Evolutionary conservation across 2,797 vertebrate genomes (phyloP).

Genomic region (Oreonectes daqikongensis): DNA sequence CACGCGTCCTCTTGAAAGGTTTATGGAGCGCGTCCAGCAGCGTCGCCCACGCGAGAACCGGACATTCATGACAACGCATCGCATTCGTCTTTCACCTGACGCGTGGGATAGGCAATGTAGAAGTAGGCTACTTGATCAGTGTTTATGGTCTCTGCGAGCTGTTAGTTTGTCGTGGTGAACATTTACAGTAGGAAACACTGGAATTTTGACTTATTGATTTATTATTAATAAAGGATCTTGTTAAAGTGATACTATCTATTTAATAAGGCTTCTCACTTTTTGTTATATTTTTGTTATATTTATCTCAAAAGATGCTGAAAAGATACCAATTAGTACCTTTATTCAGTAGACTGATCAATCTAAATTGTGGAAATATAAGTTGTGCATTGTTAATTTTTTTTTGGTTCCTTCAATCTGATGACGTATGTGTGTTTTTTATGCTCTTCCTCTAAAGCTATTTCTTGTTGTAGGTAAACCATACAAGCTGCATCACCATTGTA

Average conservation of each 20-base stretch:
- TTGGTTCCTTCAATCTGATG: not conserved
- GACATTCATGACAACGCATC: conserved; percentile 29
- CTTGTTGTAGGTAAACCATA: not conserved
- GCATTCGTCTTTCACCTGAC: conserved; percentile 19
- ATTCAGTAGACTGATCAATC: not conserved
- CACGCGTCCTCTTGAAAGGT: conserved; percentile 1
- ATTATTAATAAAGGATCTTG: not conserved
- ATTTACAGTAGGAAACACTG: not conserved
- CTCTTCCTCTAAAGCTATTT: not conserved
- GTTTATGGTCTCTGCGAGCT: not conserved
- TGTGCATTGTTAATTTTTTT: not conserved
- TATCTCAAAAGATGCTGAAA: not conserved
- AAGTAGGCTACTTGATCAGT: conserved; percentile 27
- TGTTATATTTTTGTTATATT: too few species aligned
- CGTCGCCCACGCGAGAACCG: conserved; percentile 17
- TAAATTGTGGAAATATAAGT: not conserved
- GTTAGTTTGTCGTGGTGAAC: not conserved
- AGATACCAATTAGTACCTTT: not conserved
- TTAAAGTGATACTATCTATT: too few species aligned
- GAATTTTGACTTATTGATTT: not conserved
- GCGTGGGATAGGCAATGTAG: conserved; percentile 34
- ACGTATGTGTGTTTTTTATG: not conserved
- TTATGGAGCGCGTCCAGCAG: conserved; percentile 20
- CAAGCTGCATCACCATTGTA: not conserved
- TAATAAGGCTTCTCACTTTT: too few species aligned